phyloP scores from a whole-genome alignment of 1,140 invertebrate species.

The Bombyx mandarina region DNA sequence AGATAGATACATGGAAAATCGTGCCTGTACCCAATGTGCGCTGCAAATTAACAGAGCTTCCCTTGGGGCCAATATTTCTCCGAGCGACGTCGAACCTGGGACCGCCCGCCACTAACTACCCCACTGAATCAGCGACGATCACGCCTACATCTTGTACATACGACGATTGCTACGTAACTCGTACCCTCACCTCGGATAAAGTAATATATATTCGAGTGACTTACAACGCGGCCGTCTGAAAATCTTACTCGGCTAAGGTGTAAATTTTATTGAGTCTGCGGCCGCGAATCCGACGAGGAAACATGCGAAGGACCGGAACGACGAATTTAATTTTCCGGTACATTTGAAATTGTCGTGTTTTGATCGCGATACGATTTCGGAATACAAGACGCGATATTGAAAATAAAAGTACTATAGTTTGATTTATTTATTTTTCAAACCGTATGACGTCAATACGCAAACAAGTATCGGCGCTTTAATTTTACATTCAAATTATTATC shows the following conservation, averaged over 20 bases:
- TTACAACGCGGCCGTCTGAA: constrained; percentile 12
- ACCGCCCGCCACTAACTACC: constrained; percentile 58
- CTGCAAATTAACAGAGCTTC: constrained; percentile 61
- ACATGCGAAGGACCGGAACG: too few relatives aligned
- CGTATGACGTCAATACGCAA: constrained; percentile 1
- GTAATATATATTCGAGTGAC: constrained; percentile 36
- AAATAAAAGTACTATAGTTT: not conserved
- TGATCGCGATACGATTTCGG: not conserved
- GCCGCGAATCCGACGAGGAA: constrained; percentile 1
- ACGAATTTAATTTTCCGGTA: not conserved
- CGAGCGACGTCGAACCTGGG: constrained; percentile 51
- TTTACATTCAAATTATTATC: constrained; percentile 7
- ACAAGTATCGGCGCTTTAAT: constrained; percentile 9
- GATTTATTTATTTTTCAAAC: not conserved
- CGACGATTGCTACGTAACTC: constrained; percentile 53
- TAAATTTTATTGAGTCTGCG: constrained; percentile 12
- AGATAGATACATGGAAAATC: constrained; percentile 50
- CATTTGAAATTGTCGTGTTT: constrained; percentile 1
- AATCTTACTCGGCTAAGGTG: constrained; percentile 16
- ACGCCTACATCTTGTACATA: constrained; percentile 67
- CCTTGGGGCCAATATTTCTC: constrained; percentile 62
- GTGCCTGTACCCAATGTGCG: constrained; percentile 39
- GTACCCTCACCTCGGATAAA: constrained; percentile 44
- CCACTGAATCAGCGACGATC: constrained; percentile 66
- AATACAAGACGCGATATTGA: not conserved